Conservation (phyloP, 2,888 invertebrate species). For the Hypselothyrea guttata region DNA sequence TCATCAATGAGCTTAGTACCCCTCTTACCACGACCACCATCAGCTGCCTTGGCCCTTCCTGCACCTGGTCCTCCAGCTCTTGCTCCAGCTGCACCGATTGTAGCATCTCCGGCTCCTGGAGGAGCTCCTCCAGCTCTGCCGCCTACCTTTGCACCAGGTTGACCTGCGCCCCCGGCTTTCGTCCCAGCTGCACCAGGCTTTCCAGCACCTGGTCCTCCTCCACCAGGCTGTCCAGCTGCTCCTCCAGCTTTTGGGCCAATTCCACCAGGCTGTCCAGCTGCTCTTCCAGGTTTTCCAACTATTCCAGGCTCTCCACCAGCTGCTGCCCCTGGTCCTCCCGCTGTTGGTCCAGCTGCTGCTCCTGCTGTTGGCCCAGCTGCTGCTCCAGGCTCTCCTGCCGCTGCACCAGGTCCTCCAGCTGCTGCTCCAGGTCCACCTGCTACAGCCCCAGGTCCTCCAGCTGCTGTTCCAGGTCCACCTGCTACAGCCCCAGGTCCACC, state of each 20-base stretch:
- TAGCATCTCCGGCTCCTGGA: neutral
- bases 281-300: conserved; percentile 1
- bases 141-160: neutral
- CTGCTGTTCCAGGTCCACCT: conserved; percentile 15
- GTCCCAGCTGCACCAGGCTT: conserved; percentile 4
- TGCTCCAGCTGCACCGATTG: neutral
- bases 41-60: no score
- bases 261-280: neutral
- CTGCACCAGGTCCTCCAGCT: conserved; percentile 2
- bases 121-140: neutral
- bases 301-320: conserved; percentile 8
- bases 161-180: conserved; percentile 7
- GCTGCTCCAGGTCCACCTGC: conserved; percentile 1
- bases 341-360: neutral
- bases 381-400: neutral
- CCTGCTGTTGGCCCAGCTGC: no score
- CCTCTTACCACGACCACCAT: conserved; percentile 16
- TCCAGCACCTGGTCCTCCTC: neutral
- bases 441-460: neutral
- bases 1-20: conserved; percentile 22
- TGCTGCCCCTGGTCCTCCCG: neutral
- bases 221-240: neutral
- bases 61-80: neutral
- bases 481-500: neutral
- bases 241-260: neutral